A percentile compares a stretch with the other conserved stretches of the same genome.
phyloP scores from a whole-genome alignment of 1,140 invertebrate genomes.

The Drosophila bifasciata region DNA sequence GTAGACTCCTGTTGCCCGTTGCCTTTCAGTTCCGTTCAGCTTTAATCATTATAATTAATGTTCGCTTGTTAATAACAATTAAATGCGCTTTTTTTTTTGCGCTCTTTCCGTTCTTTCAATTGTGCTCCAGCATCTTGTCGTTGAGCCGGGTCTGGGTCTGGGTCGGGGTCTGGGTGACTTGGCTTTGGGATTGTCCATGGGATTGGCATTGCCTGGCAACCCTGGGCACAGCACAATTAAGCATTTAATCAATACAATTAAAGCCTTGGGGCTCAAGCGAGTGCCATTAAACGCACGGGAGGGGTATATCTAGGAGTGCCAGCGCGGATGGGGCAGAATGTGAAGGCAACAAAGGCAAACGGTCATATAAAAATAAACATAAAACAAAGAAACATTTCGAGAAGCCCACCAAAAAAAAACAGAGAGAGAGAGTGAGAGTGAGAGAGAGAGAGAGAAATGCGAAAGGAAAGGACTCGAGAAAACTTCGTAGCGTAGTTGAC shows the following conservation, averaged over 20 bases:
- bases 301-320: not conserved
- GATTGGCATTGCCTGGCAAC: slow-evolving; percentile 50
- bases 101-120: not conserved
- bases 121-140: slow-evolving; percentile 4
- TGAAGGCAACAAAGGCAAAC: slow-evolving; percentile 38
- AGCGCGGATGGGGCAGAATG: not conserved
- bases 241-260: slow-evolving; percentile 81
- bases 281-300: slow-evolving; percentile 67
- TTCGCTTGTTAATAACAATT: slow-evolving; percentile 80
- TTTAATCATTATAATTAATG: slow-evolving; percentile 79
- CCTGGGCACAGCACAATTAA: slow-evolving; percentile 66
- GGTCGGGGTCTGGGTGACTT: too few relatives aligned
- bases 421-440: slow-evolving; percentile 23
- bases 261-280: slow-evolving; percentile 66
- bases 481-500: not conserved
- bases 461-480: slow-evolving; percentile 2
- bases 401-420: slow-evolving; percentile 21
- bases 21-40: too few relatives aligned
- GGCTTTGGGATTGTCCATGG: slow-evolving; percentile 19
- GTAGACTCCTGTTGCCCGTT: too few relatives aligned
- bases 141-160: slow-evolving; percentile 11
- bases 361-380: slow-evolving; percentile 67
- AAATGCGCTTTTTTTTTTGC: slow-evolving; percentile 53
- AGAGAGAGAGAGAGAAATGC: slow-evolving; percentile 17
- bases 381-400: slow-evolving; percentile 31